Conservation (phyloP, 2,888 invertebrate genomes). For the Epirrhoe tristata region DNA sequence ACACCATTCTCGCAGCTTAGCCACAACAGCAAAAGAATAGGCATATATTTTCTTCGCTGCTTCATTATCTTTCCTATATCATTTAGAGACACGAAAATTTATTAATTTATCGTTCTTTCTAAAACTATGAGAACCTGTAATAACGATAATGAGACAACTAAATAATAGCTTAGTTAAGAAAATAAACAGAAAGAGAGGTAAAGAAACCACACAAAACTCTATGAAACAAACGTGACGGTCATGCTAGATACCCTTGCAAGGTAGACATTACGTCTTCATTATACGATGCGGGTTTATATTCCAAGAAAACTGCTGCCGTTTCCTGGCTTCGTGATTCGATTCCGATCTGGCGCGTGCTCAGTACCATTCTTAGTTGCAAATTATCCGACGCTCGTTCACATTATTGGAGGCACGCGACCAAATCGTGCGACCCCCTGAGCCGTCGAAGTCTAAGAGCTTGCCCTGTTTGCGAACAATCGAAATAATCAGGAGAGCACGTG, state of each 20-base stretch:
- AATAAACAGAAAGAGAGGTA: constrained; percentile 15
- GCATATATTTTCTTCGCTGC: neutral
- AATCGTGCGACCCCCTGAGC: constrained; percentile 59
- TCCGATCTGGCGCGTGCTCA: constrained; percentile 68
- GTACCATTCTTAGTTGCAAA: constrained; percentile 63
- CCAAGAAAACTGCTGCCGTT: constrained; percentile 59
- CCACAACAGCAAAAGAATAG: too few relatives aligned
- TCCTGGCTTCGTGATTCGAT: constrained; percentile 73
- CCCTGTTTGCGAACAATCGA: constrained; percentile 52
- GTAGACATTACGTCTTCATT: constrained; percentile 64
- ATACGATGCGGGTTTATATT: constrained; percentile 57
- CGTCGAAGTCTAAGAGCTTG: constrained; percentile 45
- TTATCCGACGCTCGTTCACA: constrained; percentile 61
- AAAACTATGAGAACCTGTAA: too few relatives aligned
- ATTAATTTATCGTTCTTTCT: too few relatives aligned
- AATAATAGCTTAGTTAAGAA: too few relatives aligned
- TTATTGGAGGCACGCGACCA: constrained; percentile 61
- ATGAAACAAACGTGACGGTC: constrained; percentile 30
- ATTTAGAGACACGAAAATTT: too few relatives aligned
- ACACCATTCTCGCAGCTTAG: too few relatives aligned
- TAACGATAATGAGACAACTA: too few relatives aligned
- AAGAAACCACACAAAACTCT: constrained; percentile 24
- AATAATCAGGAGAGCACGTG: constrained; percentile 69
- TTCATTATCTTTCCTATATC: too few relatives aligned
- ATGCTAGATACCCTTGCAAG: constrained; percentile 39